Percentiles rank a stretch among this genome's conserved stretches.
phyloP scores from a whole-genome alignment of 2,888 invertebrate species.

The Parnassius orleans region DNA sequence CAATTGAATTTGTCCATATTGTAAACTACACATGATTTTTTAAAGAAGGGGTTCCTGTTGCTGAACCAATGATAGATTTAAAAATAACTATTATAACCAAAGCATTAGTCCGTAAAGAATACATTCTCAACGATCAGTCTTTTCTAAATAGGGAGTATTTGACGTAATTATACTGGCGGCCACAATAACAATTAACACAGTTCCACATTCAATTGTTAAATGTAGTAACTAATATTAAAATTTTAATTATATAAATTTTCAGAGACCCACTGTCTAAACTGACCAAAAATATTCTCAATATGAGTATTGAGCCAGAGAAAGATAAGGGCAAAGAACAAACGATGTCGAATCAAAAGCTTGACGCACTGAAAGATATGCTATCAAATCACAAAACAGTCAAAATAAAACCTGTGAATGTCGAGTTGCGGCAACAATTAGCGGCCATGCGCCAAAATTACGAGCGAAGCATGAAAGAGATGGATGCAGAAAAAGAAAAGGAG shows the following conservation, averaged over 20 bases:
- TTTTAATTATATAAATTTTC: slow-evolving; percentile 24
- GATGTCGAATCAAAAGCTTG: slow-evolving; percentile 73
- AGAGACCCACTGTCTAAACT: slow-evolving; percentile 72
- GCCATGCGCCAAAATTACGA: slow-evolving; percentile 60
- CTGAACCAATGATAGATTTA: too few species aligned
- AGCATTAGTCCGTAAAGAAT: too few species aligned
- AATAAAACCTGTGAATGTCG: slow-evolving; percentile 74
- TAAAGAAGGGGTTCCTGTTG: too few species aligned
- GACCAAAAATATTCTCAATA: slow-evolving; percentile 74
- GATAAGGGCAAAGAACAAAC: slow-evolving; percentile 57
- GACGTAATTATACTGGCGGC: too few species aligned
- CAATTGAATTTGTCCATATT: too few species aligned
- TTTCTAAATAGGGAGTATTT: too few species aligned
- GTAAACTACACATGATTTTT: too few species aligned
- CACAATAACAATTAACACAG: too few species aligned
- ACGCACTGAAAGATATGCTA: slow-evolving; percentile 73
- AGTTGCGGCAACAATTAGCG: slow-evolving; percentile 63
- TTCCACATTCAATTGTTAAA: too few species aligned
- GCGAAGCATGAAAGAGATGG: slow-evolving; percentile 54
- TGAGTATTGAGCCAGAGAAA: slow-evolving; percentile 70
- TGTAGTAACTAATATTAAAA: too few species aligned
- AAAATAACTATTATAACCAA: too few species aligned
- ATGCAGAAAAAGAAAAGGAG: slow-evolving; percentile 24
- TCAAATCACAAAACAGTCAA: slow-evolving; percentile 75
- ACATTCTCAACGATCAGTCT: too few species aligned